Conservation (phyloP, 1,140 invertebrate genomes). For the Neelides sp. region DNA sequence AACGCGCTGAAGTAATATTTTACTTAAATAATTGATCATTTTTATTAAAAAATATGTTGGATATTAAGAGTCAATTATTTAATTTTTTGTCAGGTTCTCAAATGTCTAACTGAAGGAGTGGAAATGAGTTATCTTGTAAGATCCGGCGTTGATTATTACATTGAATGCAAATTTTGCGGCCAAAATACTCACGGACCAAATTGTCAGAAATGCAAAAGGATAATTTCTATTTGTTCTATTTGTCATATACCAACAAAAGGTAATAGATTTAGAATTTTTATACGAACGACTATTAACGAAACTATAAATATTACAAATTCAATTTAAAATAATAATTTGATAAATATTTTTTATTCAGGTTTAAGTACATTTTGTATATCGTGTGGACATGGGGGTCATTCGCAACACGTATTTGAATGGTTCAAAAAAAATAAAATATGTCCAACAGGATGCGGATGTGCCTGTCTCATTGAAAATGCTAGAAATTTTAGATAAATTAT, state of each 20-base stretch:
- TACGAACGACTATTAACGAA: constrained; percentile 4
- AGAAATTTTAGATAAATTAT: constrained; percentile 6
- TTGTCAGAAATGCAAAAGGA: constrained; percentile 56
- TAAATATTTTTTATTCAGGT: constrained; percentile 36
- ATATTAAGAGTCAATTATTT: constrained; percentile 5
- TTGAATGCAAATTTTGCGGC: constrained; percentile 56
- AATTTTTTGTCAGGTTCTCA: constrained; percentile 48
- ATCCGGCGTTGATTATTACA: constrained; percentile 57
- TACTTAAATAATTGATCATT: too few relatives aligned
- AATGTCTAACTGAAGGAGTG: constrained; percentile 47
- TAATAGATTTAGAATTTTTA: constrained; percentile 24
- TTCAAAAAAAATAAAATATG: constrained; percentile 53
- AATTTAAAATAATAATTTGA: constrained; percentile 2
- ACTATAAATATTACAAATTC: not conserved
- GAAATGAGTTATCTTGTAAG: constrained; percentile 42
- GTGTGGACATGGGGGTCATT: constrained; percentile 86
- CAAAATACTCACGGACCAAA: constrained; percentile 40
- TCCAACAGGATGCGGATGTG: constrained; percentile 76
- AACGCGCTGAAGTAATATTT: constrained; percentile 58
- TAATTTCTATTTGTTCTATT: constrained; percentile 61
- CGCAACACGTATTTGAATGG: constrained; percentile 65
- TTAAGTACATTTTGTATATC: constrained; percentile 64
- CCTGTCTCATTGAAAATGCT: constrained; percentile 45
- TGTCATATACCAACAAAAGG: constrained; percentile 76
- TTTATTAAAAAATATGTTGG: constrained; percentile 16